A percentile compares a stretch with the other conserved stretches of the same genome.
phyloP scores from a whole-genome alignment of 2,113 vertebrate species.

The Phasianus colchicus region DNA sequence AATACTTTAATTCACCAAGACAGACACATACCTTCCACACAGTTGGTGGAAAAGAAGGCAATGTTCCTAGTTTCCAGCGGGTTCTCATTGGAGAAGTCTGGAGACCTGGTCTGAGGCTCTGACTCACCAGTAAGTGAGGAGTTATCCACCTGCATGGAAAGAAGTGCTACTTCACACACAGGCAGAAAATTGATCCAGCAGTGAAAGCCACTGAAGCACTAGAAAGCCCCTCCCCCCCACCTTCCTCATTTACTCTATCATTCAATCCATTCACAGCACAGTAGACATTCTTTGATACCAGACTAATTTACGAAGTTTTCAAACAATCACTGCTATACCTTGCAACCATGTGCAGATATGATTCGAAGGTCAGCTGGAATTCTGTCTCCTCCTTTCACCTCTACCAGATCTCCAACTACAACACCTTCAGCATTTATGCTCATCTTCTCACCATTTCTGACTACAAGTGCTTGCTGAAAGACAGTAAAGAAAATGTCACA shows the following conservation, averaged over 20 bases:
- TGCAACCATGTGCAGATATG: slow-evolving; percentile 95
- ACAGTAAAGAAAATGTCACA: neutral
- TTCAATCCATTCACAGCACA: neutral
- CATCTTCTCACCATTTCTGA: slow-evolving; percentile 93
- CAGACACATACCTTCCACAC: slow-evolving; percentile 80
- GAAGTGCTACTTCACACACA: neutral
- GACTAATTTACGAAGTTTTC: neutral
- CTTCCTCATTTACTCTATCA: neutral
- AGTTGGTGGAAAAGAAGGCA: slow-evolving; percentile 88
- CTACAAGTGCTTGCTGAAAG: slow-evolving; percentile 93
- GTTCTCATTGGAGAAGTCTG: slow-evolving; percentile 85
- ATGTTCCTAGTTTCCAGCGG: slow-evolving; percentile 85
- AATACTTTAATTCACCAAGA: neutral
- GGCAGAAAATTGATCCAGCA: slow-evolving; percentile 33
- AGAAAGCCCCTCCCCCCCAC: neutral
- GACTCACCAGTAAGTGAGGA: slow-evolving; percentile 92
- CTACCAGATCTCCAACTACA: slow-evolving; percentile 93
- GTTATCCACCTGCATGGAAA: slow-evolving; percentile 89
- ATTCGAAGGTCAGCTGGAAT: slow-evolving; percentile 95
- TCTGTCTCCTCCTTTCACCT: slow-evolving; percentile 96
- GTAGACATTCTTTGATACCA: neutral
- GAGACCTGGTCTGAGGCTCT: slow-evolving; percentile 84
- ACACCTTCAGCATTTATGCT: slow-evolving; percentile 94
- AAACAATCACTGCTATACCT: slow-evolving; percentile 76
- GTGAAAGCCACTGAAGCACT: neutral